phyloP scores from a whole-genome alignment of 1,140 invertebrate species.

The Zaprionus vittiger region DNA sequence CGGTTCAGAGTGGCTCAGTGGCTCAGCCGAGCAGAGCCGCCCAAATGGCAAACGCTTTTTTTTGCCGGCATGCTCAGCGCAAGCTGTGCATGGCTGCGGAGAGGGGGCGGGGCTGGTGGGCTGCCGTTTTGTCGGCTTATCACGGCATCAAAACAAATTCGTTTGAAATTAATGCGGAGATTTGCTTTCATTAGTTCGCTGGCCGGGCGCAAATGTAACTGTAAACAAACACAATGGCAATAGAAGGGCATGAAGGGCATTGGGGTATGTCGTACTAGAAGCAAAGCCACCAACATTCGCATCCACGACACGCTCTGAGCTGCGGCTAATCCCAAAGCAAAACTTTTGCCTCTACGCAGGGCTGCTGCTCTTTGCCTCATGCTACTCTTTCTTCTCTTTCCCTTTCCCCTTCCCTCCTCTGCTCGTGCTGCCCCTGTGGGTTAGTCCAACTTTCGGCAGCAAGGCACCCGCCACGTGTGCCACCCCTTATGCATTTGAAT shows the following conservation, averaged over 20 bases:
- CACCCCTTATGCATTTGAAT: conserved; percentile 45
- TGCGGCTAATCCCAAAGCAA: conserved; percentile 74
- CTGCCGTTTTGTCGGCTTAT: conserved; percentile 70
- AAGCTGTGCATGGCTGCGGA: no score
- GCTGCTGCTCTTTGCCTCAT: conserved; percentile 29
- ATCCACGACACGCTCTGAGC: conserved; percentile 54
- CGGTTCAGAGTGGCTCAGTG: neutral
- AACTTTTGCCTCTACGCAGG: conserved; percentile 68
- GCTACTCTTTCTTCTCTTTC: neutral
- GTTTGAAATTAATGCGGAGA: conserved; percentile 84
- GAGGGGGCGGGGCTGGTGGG: conserved; percentile 8
- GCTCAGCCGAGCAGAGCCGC: conserved; percentile 28
- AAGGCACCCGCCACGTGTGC: conserved; percentile 56
- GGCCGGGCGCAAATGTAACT: conserved; percentile 71
- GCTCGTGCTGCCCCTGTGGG: conserved; percentile 5
- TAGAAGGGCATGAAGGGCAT: neutral
- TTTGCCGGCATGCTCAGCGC: neutral
- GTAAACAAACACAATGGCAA: conserved; percentile 70
- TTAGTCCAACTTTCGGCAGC: conserved; percentile 43
- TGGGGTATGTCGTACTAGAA: neutral
- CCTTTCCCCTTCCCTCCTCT: neutral
- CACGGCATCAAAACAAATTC: conserved; percentile 84
- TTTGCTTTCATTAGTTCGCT: conserved; percentile 81
- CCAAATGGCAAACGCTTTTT: conserved; percentile 72
- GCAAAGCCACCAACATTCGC: conserved; percentile 62